phyloP scores from a whole-genome alignment of 1,140 invertebrate species.

The Tetramorium simillimum region DNA sequence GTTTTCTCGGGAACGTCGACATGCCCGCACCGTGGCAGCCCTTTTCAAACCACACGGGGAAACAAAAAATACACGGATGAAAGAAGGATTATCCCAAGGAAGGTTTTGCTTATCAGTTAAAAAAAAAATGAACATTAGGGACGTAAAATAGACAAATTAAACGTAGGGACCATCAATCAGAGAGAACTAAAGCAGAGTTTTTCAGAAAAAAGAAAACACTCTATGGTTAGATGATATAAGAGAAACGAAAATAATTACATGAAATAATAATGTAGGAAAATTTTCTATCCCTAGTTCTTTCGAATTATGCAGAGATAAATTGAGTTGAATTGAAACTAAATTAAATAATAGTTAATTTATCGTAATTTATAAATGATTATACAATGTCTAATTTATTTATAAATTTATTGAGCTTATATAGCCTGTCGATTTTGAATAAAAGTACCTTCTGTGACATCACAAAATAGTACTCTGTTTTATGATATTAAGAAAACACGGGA shows the following conservation, averaged over 20 bases:
- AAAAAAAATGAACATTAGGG: background rate
- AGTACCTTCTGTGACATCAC: background rate
- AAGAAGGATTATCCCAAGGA: slow-evolving; percentile 55
- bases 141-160: slow-evolving; percentile 60
- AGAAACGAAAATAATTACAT: background rate
- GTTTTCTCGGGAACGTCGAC: slow-evolving; percentile 67
- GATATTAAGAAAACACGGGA: background rate
- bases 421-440: background rate
- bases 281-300: background rate
- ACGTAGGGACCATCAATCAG: background rate
- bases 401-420: background rate
- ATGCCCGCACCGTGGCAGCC: slow-evolving; percentile 43
- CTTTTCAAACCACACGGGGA: slow-evolving; percentile 56
- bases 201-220: background rate
- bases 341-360: background rate
- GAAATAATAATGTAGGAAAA: background rate
- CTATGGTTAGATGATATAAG: background rate
- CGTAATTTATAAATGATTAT: background rate
- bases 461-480: background rate
- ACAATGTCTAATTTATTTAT: background rate
- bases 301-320: background rate
- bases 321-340: background rate
- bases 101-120: background rate
- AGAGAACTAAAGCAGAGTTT: background rate
- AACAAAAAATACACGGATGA: slow-evolving; percentile 68